A percentile compares a stretch with the other conserved stretches of the same genome.
Conservation (phyloP, 2,113 vertebrate genomes). For the Mus musculus region DNA sequence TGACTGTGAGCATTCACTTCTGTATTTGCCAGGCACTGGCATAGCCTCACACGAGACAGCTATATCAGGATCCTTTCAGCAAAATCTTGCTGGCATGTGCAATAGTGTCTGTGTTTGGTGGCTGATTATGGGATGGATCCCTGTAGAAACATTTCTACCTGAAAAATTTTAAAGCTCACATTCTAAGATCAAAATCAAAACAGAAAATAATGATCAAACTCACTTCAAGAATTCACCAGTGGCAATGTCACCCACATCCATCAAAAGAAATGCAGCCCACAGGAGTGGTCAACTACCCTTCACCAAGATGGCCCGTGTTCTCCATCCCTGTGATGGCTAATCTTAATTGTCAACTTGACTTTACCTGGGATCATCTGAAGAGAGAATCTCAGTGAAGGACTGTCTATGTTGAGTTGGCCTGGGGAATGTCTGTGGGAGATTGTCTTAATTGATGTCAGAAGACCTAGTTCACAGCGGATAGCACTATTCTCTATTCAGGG, state of each 20-base stretch:
- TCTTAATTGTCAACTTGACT: background rate
- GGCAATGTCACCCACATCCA: background rate
- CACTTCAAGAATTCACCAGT: background rate
- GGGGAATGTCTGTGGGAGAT: background rate
- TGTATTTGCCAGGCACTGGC: too few species aligned
- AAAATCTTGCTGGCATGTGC: too few species aligned
- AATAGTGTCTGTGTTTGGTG: too few species aligned
- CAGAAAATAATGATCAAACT: background rate
- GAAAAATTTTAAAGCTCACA: background rate
- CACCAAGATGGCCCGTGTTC: background rate
- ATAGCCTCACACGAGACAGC: too few species aligned
- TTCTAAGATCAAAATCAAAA: background rate
- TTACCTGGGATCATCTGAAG: background rate
- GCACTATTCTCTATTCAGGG: background rate
- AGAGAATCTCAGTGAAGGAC: background rate
- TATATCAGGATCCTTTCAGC: too few species aligned
- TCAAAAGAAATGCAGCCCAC: background rate
- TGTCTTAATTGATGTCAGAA: background rate
- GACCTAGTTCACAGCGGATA: background rate
- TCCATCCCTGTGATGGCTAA: background rate
- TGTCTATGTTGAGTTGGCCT: background rate
- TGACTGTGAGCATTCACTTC: too few species aligned
- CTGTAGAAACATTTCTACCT: background rate
- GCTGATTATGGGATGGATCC: too few species aligned
- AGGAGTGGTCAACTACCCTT: background rate